Evolutionary conservation across 1,140 invertebrate species (phyloP).

Genomic region (Gryon sp.): DNA sequence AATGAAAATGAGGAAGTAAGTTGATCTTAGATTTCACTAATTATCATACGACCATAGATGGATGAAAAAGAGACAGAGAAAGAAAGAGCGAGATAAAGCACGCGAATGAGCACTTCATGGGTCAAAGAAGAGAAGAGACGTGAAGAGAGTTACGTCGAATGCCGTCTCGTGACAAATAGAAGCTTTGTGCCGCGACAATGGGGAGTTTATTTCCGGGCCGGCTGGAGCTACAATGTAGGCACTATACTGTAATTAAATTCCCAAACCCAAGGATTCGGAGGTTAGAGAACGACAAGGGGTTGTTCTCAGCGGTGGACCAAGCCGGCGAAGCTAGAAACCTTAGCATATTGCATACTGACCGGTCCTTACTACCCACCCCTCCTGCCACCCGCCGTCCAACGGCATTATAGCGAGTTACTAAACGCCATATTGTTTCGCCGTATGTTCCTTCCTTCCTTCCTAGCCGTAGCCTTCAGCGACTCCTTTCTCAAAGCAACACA

Average conservation of each 20-base stretch:
- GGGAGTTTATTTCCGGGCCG: slow-evolving; percentile 80
- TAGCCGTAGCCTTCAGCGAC: slow-evolving; percentile 55
- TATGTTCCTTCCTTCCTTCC: slow-evolving; percentile 72
- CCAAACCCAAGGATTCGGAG: slow-evolving; percentile 78
- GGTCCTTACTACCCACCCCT: slow-evolving; percentile 62
- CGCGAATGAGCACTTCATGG: slow-evolving; percentile 35
- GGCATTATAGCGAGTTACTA: slow-evolving; percentile 65
- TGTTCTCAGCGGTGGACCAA: slow-evolving; percentile 49
- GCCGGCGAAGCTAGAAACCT: slow-evolving; percentile 67
- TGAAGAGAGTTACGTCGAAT: slow-evolving; percentile 59
- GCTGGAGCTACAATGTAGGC: slow-evolving; percentile 79
- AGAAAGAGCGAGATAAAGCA: slow-evolving; percentile 3
- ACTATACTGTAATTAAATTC: slow-evolving; percentile 81
- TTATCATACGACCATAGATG: no score
- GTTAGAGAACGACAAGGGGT: slow-evolving; percentile 64
- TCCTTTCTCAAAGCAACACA: slow-evolving; percentile 63
- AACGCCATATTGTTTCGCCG: slow-evolving; percentile 76
- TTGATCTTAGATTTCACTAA: slow-evolving; percentile 15
- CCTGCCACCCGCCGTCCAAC: slow-evolving; percentile 55
- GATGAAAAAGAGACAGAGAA: no score
- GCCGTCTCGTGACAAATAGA: slow-evolving; percentile 76
- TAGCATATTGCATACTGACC: slow-evolving; percentile 80
- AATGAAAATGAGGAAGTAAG: no score
- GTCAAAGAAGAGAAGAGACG: slow-evolving; percentile 47
- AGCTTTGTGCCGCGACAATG: slow-evolving; percentile 79